These are phyloP conservation scores for Leptobrachium ailaonicum DNA, from an alignment of 2,113 vertebrate species.

Conservation along the genomic window DNA sequence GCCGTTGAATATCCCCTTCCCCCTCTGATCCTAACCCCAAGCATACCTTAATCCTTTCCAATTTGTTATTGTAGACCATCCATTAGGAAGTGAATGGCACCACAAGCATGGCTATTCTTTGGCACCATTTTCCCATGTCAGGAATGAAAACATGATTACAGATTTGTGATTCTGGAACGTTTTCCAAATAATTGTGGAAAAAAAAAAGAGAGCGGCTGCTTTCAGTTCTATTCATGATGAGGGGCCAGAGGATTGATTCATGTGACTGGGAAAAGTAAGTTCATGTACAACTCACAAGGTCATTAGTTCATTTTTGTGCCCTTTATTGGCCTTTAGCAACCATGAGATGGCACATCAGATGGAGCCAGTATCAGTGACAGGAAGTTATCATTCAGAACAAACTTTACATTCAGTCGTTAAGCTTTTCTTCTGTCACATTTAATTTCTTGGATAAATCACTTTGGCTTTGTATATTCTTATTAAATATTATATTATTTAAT, in stretches of 20 bases:
- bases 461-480: no score
- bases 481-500: no score
- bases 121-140: constrained; percentile 46
- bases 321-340: constrained; percentile 16
- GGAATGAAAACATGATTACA: constrained; percentile 46
- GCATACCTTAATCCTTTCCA: constrained; percentile 36
- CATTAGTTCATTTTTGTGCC: constrained; percentile 43
- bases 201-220: constrained; percentile 5
- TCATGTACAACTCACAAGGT: constrained; percentile 50
- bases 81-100: constrained; percentile 27
- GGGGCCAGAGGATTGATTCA: constrained; percentile 45
- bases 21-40: not conserved
- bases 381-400: not conserved
- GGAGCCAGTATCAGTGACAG: not conserved
- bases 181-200: constrained; percentile 42
- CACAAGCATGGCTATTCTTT: constrained; percentile 46
- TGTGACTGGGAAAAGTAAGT: constrained; percentile 49
- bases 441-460: not conserved
- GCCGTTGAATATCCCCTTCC: constrained; percentile 7
- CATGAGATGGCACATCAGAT: not conserved
- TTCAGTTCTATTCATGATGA: constrained; percentile 38
- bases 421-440: not conserved
- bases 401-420: not conserved
- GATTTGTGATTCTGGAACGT: constrained; percentile 49
- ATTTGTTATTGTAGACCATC: constrained; percentile 37